phyloP scores from a whole-genome alignment of 2,797 vertebrate species.

The Sebastes variabilis region DNA sequence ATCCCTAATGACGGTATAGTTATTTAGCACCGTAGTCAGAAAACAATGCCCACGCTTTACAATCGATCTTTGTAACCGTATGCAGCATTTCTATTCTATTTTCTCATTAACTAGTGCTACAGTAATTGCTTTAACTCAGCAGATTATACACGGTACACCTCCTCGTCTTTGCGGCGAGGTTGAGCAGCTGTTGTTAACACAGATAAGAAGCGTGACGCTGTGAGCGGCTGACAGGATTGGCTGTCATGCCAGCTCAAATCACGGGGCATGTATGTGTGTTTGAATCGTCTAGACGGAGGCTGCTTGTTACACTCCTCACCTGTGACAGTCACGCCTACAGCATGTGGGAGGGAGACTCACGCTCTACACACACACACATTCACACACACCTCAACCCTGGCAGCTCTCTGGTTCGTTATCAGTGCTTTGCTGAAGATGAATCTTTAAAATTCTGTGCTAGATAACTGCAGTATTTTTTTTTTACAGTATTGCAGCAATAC shows the following conservation, averaged over 20 bases:
- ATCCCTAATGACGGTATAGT: not conserved
- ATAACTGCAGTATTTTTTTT: not conserved
- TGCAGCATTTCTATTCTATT: not conserved
- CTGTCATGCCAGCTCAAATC: constrained; percentile 53
- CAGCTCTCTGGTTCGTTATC: not conserved
- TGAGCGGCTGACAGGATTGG: constrained; percentile 46
- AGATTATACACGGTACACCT: constrained; percentile 49
- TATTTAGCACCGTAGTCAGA: not conserved
- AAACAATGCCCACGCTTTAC: not conserved
- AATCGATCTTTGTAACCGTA: not conserved
- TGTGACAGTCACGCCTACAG: constrained; percentile 55
- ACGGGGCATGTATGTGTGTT: constrained; percentile 25
- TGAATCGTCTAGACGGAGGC: constrained; percentile 32
- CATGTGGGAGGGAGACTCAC: not conserved
- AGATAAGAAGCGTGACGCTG: constrained; percentile 48
- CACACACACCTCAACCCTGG: not conserved
- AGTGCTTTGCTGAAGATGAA: not conserved
- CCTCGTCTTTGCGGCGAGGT: constrained; percentile 28
- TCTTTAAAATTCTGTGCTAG: not conserved
- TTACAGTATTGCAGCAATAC: not conserved
- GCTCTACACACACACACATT: not conserved
- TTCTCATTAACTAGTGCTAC: constrained; percentile 17
- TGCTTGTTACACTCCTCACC: constrained; percentile 56
- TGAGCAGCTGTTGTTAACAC: constrained; percentile 49
- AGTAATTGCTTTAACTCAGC: constrained; percentile 46